Evolutionary conservation across 2,797 vertebrate genomes (phyloP).

Genomic region (Hemibagrus guttatus): DNA sequence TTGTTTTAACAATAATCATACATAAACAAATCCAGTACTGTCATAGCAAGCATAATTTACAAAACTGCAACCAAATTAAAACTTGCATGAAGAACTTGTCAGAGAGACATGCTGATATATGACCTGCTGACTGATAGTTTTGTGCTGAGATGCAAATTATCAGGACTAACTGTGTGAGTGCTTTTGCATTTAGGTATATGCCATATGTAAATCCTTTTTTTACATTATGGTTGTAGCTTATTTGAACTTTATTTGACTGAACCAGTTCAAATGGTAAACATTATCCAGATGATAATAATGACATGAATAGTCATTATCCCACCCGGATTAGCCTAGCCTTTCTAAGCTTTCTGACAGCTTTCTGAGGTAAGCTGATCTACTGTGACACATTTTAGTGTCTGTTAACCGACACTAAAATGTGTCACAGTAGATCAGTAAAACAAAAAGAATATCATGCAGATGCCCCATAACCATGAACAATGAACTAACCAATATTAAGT

Average conservation of each 20-base stretch:
- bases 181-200: neutral
- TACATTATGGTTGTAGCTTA: neutral
- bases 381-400: no score
- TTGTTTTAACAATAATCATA: neutral
- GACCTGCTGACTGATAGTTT: neutral
- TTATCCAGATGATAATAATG: neutral
- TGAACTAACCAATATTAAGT: neutral
- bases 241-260: neutral
- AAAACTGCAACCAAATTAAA: neutral
- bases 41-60: neutral
- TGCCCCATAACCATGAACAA: neutral
- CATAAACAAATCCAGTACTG: neutral
- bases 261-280: neutral
- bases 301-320: neutral
- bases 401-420: neutral
- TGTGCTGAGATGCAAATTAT: neutral
- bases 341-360: neutral
- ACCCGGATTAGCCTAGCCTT: neutral
- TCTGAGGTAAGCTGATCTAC: neutral
- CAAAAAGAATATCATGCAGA: neutral
- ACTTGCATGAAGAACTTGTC: neutral
- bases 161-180: neutral
- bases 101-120: neutral
- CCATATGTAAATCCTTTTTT: neutral
- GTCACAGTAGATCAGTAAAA: neutral